Evolutionary conservation across 1,140 invertebrate species (phyloP).

Genomic region (Melitaea cinxia): DNA sequence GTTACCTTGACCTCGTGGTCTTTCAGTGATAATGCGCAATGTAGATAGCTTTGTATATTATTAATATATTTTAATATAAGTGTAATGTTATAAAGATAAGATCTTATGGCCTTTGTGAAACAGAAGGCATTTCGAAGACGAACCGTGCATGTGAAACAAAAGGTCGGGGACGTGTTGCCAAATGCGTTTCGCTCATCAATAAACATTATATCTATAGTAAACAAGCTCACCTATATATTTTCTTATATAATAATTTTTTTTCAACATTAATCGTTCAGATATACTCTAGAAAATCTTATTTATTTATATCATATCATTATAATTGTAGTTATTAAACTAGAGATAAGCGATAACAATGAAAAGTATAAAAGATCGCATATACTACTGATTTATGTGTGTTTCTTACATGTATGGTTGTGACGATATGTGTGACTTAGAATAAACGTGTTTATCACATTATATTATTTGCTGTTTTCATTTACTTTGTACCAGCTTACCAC

Average conservation of each 20-base stretch:
- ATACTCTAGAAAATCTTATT: constrained; percentile 32
- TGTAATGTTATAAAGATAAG: constrained; percentile 35
- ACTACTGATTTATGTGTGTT: constrained; percentile 34
- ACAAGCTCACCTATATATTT: constrained; percentile 21
- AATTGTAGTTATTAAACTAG: constrained; percentile 20
- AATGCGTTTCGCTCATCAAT: constrained; percentile 59
- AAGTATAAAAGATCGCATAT: constrained; percentile 57
- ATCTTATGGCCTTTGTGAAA: constrained; percentile 46
- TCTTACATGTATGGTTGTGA: constrained; percentile 47
- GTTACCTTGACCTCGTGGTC: constrained; percentile 76
- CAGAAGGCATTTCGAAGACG: constrained; percentile 57
- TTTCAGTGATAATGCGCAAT: constrained; percentile 72
- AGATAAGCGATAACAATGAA: constrained; percentile 35
- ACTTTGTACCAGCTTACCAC: constrained; percentile 22
- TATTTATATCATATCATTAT: constrained; percentile 43
- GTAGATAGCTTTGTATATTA: constrained; percentile 72
- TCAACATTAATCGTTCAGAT: constrained; percentile 27
- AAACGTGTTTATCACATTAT: constrained; percentile 73
- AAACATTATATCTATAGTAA: constrained; percentile 61
- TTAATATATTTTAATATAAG: constrained; percentile 45
- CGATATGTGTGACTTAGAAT: constrained; percentile 57
- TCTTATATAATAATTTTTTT: constrained; percentile 13
- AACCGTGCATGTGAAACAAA: constrained; percentile 48
- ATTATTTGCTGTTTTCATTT: constrained; percentile 59
- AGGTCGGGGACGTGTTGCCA: constrained; percentile 69